Conservation (phyloP, 2,113 vertebrate genomes). For the Hystrix brachyura region DNA sequence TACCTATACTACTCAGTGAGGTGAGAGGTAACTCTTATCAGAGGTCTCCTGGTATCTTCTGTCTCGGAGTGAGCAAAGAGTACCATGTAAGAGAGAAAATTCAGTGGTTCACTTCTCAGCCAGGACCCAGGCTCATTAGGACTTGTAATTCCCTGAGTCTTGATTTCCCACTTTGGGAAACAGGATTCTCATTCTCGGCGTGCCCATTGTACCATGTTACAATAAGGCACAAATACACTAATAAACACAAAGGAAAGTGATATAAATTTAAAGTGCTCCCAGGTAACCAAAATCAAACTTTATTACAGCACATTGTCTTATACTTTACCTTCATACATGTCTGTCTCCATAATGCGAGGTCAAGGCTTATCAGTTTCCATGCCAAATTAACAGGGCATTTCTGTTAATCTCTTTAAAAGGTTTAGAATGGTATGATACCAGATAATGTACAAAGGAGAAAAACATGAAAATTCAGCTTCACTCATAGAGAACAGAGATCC, state of each 20-base stretch:
- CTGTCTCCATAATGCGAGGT: not conserved
- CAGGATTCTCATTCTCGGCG: not conserved
- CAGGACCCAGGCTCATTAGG: not conserved
- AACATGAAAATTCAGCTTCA: not conserved
- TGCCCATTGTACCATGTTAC: not conserved
- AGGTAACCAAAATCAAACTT: not conserved
- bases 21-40: too few species aligned
- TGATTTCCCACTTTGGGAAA: not conserved
- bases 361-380: not conserved
- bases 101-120: not conserved
- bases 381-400: slow-evolving; percentile 2
- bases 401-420: not conserved
- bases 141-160: not conserved
- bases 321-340: not conserved
- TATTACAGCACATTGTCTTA: not conserved
- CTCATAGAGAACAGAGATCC: not conserved
- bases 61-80: not conserved
- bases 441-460: not conserved
- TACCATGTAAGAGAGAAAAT: not conserved
- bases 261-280: not conserved
- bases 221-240: not conserved
- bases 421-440: not conserved
- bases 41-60: too few species aligned
- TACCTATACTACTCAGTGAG: too few species aligned
- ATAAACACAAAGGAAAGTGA: not conserved